Evolutionary conservation across 2,113 vertebrate species (phyloP), one percentile per base, ranked within the genome.

Genomic region (Rhynchomys soricoides): DNA sequence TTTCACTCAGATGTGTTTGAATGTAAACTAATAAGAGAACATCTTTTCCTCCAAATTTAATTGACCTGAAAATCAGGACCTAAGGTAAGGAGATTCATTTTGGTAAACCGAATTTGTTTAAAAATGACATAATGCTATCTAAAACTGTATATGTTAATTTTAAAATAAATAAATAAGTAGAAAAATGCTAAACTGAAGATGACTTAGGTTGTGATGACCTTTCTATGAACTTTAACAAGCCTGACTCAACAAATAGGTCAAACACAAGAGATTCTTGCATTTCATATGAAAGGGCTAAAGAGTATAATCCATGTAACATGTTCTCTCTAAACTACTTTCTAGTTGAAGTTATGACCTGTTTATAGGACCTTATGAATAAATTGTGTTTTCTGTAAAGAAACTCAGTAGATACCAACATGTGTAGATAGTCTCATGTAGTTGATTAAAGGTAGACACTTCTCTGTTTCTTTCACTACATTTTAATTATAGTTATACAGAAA

Each of bases 21-120:
- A n/a, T 26, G 74, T 59, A 40, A 73, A 16, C 29, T 71, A 17
- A 59, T 50, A 89, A 70, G 21, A 89, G n/a, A 1, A 59, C 15
- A 86, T 93, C 37, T 77, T 95, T 88, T 68, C 34, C 26, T 37
- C 22, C 55, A 97, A 43, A 4, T 5, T 88, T 88, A 81, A 77
- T 4, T 64, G 48, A 7, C n/a, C 37, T 59, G 13, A 82, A 82
- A 6, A 43, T 59, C 79, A 4, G 19, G 17, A 70, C 77, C 94
- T 86, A 4, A 16, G 7, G 1, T 5, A 10, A 5, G 5, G 34
- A 16, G 26, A 26, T 43, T 83, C 24, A 29, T 62, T 62, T 62
- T 24, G 21, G 48, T 52, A 37, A 79, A 79, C 31, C 19, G 16
- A 10, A 79, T 37, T 12, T 52, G 77, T 79, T 37, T 37, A 17